A percentile compares a stretch with the other conserved stretches of the same genome.
These are phyloP conservation scores for Avahi laniger DNA, from an alignment of 2,797 vertebrate species.

Conservation along the genomic window DNA sequence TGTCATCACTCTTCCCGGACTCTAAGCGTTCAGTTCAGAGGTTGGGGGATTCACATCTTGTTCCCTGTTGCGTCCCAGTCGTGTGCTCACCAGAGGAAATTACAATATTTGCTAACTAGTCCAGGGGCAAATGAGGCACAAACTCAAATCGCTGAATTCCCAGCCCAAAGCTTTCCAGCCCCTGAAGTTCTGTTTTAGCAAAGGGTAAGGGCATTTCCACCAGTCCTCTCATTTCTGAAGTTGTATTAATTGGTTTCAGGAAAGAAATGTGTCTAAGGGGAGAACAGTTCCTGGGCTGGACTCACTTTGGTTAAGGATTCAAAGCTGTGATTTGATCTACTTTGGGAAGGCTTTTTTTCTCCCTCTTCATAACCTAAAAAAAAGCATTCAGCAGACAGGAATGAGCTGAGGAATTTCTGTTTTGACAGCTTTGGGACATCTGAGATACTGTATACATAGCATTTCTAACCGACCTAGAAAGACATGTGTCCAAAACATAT, in stretches of 20 bases:
- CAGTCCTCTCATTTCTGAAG: background rate
- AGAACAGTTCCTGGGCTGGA: background rate
- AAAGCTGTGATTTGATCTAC: conserved; percentile 60
- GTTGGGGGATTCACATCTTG: background rate
- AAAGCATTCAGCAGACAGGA: conserved; percentile 54
- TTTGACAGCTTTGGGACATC: conserved; percentile 75
- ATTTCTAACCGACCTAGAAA: conserved; percentile 55
- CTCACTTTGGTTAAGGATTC: conserved; percentile 27
- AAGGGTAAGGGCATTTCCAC: background rate
- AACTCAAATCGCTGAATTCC: background rate
- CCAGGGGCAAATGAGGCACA: background rate
- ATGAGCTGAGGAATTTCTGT: conserved; percentile 47
- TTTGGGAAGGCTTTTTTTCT: background rate
- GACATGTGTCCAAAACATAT: conserved; percentile 51
- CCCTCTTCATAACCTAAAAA: background rate
- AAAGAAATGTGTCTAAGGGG: background rate
- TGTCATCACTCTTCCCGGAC: background rate
- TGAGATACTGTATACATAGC: conserved; percentile 46
- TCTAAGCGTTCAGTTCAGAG: background rate
- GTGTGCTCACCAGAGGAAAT: background rate
- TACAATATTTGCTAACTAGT: background rate
- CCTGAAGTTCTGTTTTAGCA: background rate
- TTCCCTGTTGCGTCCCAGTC: background rate
- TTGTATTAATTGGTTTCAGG: conserved; percentile 13
- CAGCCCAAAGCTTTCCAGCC: background rate